Percentiles rank a stretch among this genome's conserved stretches.
Conservation (phyloP, 2,888 invertebrate genomes). For the Scaptomyza tumidula region DNA sequence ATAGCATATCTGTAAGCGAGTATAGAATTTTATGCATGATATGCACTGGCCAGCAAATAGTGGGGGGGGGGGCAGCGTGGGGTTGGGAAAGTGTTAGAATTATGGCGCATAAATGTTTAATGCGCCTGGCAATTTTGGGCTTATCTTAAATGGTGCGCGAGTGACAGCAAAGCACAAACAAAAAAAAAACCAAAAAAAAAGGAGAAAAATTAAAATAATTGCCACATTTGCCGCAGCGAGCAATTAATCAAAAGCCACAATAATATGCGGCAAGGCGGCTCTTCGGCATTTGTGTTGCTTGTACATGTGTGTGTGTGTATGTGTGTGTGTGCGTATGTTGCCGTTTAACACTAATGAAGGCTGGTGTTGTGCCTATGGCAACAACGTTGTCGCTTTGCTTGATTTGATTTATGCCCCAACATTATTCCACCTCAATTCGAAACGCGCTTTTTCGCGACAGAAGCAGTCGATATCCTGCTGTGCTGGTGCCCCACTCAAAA, state of each 20-base stretch:
- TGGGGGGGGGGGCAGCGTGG: not conserved
- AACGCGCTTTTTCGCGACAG: slow-evolving; percentile 8
- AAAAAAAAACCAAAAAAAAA: slow-evolving; percentile 41
- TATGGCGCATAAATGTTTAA: slow-evolving; percentile 67
- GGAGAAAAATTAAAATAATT: slow-evolving; percentile 72
- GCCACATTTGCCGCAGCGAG: slow-evolving; percentile 73
- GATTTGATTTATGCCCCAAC: slow-evolving; percentile 57
- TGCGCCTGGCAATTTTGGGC: slow-evolving; percentile 40
- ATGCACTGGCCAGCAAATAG: not conserved
- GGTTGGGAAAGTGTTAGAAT: slow-evolving; percentile 35
- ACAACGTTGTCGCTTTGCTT: slow-evolving; percentile 31
- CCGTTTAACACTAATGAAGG: slow-evolving; percentile 64
- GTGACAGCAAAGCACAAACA: slow-evolving; percentile 8
- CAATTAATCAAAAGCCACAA: slow-evolving; percentile 70
- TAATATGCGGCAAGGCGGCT: slow-evolving; percentile 62
- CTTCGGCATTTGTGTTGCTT: slow-evolving; percentile 60
- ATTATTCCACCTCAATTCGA: slow-evolving; percentile 41
- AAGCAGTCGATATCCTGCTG: slow-evolving; percentile 58
- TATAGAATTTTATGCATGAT: not conserved
- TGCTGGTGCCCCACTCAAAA: not conserved
- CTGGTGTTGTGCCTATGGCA: slow-evolving; percentile 46
- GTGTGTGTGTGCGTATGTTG: slow-evolving; percentile 18
- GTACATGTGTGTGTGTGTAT: not conserved
- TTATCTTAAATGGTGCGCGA: slow-evolving; percentile 67
- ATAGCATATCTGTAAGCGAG: slow-evolving; percentile 13